phyloP scores from a whole-genome alignment of 2,113 vertebrate species.

The Mormoops blainvillei region DNA sequence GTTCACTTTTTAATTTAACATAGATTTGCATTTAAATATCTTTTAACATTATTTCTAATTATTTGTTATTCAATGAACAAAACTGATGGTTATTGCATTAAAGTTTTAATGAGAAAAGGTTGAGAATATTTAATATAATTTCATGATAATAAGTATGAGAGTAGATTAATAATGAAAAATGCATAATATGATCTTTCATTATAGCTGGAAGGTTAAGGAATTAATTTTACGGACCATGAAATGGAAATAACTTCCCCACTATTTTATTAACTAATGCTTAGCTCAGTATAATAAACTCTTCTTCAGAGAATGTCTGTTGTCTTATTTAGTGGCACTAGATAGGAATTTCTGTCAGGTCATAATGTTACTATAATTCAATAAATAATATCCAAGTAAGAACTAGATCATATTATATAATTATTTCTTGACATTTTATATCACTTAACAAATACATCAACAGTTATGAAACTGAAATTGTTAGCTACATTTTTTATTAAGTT shows the following conservation, averaged over 20 bases:
- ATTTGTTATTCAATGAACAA: constrained; percentile 66
- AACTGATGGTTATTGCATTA: constrained; percentile 64
- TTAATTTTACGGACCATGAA: constrained; percentile 65
- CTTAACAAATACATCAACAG: constrained; percentile 11
- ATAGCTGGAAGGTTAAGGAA: constrained; percentile 64
- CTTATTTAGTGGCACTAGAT: background rate
- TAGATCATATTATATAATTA: constrained; percentile 21
- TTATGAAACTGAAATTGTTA: background rate
- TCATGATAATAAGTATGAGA: constrained; percentile 54
- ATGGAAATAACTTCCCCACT: constrained; percentile 43
- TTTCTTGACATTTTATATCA: constrained; percentile 39
- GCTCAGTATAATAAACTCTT: constrained; percentile 30
- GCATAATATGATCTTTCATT: constrained; percentile 54
- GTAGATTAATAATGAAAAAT: constrained; percentile 68
- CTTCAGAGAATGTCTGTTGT: constrained; percentile 31
- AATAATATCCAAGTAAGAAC: constrained; percentile 46
- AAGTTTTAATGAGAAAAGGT: constrained; percentile 63
- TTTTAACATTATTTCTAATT: constrained; percentile 63
- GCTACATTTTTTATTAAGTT: background rate
- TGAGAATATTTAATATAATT: constrained; percentile 66
- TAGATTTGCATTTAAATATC: constrained; percentile 70
- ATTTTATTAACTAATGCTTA: constrained; percentile 54
- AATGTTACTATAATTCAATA: constrained; percentile 57
- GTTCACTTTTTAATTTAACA: constrained; percentile 17
- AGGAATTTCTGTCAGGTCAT: constrained; percentile 4